A percentile compares a stretch with the other conserved stretches of the same genome.
Conservation (phyloP, 2,797 vertebrate genomes). For the Nannoperca australis region DNA sequence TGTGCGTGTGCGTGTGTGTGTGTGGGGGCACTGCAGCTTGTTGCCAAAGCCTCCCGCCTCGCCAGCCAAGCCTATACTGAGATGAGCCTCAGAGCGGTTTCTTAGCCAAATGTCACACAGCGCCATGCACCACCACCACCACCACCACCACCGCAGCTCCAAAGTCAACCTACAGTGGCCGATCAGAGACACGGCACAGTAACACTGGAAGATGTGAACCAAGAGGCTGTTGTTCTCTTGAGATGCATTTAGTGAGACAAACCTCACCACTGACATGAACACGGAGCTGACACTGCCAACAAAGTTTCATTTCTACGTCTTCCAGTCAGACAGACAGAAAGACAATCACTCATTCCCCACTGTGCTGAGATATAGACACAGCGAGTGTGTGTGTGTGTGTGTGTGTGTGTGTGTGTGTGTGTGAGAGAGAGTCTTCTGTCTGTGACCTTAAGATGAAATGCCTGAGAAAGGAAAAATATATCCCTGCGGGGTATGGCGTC, state of each 20-base stretch:
- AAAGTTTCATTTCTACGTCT: not conserved
- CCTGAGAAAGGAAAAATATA: constrained; percentile 68
- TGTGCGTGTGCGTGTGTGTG: constrained; percentile 26
- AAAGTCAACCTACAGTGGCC: not conserved
- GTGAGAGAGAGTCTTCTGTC: constrained; percentile 46
- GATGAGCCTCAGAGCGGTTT: constrained; percentile 46
- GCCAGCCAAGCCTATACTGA: constrained; percentile 3
- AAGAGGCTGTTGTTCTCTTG: not conserved
- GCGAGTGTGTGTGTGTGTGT: constrained; percentile 20
- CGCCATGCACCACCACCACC: not conserved
- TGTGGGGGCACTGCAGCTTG: constrained; percentile 27
- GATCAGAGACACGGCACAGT: not conserved
- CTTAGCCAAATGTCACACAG: constrained; percentile 58
- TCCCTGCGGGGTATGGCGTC: constrained; percentile 55
- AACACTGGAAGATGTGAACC: not conserved
- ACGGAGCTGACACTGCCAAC: not conserved
- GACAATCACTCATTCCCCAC: constrained; percentile 4
- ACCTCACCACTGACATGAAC: not conserved
- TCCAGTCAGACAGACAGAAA: not conserved
- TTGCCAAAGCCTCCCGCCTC: constrained; percentile 54
- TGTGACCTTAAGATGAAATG: constrained; percentile 72
- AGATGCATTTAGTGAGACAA: too few species aligned
- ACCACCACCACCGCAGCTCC: constrained; percentile 7
- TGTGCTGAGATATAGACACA: constrained; percentile 36
- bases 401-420: constrained; percentile 11